phyloP scores from a whole-genome alignment of 1,140 invertebrate species.

The Medauroidea extradentata region DNA sequence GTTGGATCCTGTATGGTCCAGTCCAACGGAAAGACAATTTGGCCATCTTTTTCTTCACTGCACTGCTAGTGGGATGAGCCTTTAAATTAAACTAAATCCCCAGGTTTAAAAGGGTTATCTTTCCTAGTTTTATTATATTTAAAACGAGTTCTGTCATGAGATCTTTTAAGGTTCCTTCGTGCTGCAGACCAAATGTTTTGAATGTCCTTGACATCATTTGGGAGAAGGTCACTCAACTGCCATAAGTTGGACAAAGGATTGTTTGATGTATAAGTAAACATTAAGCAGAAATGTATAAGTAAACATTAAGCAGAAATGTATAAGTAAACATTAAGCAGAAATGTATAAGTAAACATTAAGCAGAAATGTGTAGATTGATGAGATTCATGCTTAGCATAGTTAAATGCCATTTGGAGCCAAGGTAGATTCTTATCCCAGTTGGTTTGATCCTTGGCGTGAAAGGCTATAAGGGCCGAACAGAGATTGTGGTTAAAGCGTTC shows the following conservation, averaged over 20 bases:
- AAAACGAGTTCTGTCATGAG: too few species aligned
- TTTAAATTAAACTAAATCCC: too few species aligned
- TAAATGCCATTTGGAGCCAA: not conserved
- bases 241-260: not conserved
- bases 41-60: too few species aligned
- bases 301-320: not conserved
- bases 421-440: not conserved
- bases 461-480: not conserved
- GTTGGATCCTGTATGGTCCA: too few species aligned
- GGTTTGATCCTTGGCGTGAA: not conserved
- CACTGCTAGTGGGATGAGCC: too few species aligned
- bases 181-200: too few species aligned
- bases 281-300: not conserved
- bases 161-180: too few species aligned
- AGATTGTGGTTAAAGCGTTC: not conserved
- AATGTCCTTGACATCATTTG: not conserved
- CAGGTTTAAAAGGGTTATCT: too few species aligned
- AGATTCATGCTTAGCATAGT: not conserved
- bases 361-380: not conserved
- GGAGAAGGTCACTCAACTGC: not conserved
- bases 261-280: not conserved
- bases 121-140: too few species aligned
- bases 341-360: too few species aligned
- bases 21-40: too few species aligned
- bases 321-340: not conserved